phyloP scores from a whole-genome alignment of 2,113 vertebrate species.

The Amia ocellicauda region DNA sequence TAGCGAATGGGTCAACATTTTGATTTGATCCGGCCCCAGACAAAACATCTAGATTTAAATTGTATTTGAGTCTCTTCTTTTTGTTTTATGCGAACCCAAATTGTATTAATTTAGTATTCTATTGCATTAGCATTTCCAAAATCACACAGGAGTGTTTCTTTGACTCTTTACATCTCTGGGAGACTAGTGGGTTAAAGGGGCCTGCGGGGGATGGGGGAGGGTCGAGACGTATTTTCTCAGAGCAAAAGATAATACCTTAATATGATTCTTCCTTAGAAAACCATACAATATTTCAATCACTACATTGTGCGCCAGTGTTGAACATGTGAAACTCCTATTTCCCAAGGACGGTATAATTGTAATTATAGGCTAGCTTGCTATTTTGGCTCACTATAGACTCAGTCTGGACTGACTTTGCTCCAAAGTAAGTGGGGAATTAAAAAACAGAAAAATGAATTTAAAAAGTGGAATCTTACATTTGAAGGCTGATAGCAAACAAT shows the following conservation, averaged over 20 bases:
- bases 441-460: not conserved
- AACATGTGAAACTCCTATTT: not conserved
- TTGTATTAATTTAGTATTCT: too few relatives aligned
- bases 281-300: not conserved
- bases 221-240: too few relatives aligned
- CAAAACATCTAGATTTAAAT: too few relatives aligned
- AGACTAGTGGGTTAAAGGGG: too few relatives aligned
- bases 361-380: not conserved
- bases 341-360: not conserved
- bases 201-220: too few relatives aligned
- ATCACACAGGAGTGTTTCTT: too few relatives aligned
- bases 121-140: too few relatives aligned
- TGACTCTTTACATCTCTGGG: too few relatives aligned
- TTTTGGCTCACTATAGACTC: not conserved
- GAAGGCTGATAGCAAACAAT: conserved; percentile 1
- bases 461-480: not conserved
- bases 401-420: not conserved
- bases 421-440: not conserved
- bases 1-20: not conserved
- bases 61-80: too few relatives aligned
- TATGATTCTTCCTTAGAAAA: not conserved
- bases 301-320: not conserved
- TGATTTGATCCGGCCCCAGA: too few relatives aligned
- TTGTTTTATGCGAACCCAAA: too few relatives aligned
- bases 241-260: too few relatives aligned